A percentile compares a stretch with the other conserved stretches of the same genome.
Conservation (phyloP, 2,113 vertebrate species). For the Paratilapia polleni region DNA sequence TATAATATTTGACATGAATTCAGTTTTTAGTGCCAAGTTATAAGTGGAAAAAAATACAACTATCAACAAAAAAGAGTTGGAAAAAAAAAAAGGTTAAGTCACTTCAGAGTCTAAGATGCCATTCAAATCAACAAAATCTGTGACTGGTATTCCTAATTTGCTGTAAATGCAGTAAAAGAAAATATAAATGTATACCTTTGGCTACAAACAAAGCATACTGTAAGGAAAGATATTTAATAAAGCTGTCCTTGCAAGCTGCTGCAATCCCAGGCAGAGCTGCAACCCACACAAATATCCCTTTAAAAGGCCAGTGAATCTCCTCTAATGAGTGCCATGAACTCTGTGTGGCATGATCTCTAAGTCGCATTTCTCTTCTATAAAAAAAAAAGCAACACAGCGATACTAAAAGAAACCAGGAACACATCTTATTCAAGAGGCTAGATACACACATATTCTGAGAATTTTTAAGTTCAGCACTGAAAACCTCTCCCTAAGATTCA, state of each 20-base stretch:
- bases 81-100: background rate
- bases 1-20: background rate
- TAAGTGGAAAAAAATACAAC: background rate
- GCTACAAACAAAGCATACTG: background rate
- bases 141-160: background rate
- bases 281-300: conserved; percentile 58
- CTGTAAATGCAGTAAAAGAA: conserved; percentile 13
- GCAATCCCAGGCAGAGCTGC: conserved; percentile 27
- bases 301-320: conserved; percentile 43
- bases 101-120: background rate
- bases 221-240: conserved; percentile 15
- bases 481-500: conserved; percentile 16
- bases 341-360: conserved; percentile 40
- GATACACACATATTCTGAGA: conserved; percentile 33
- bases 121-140: background rate
- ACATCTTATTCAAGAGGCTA: conserved; percentile 70
- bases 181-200: conserved; percentile 6
- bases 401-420: conserved; percentile 77
- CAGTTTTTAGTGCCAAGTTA: background rate
- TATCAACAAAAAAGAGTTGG: background rate
- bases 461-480: conserved; percentile 24
- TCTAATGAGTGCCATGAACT: conserved; percentile 69
- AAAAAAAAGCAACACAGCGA: conserved; percentile 78
- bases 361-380: conserved; percentile 54
- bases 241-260: conserved; percentile 28